Base-by-base conservation (phyloP, 2,888 invertebrate genomes). In the Ernsta delagoae region DNA sequence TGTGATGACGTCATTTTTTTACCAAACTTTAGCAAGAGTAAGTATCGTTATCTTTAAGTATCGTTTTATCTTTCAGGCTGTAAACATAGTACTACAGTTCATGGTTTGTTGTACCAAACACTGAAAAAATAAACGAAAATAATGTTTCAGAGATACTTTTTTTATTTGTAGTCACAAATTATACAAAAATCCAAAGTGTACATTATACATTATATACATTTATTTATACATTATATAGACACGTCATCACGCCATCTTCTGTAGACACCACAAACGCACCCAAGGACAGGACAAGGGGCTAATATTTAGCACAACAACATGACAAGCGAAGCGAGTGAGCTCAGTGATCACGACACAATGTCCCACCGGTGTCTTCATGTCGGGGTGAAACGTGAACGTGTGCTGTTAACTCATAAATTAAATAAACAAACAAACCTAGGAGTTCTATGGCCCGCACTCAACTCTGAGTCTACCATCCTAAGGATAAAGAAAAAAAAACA, bases 381-480 rank as follows among this genome's bases (percentile, higher is more conserved):
- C 73, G 71, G 78, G 79, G 54, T 54, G n/a, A 56, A 76, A 78
- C 77, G 77, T 77, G 79, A 75, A 75, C 72, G 78, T 84, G 92
- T 91, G 92, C 91, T 81, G 86, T 83, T 85, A 90, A 90, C 90
- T 89, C 90, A 91, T 88, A 90, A 90, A 59, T 83, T 79, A 89
- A 91, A 89, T 77, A 85, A 89, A 95, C 95, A 65, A 65, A 65
- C 65, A 95, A 95, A 95, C 95, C 95, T 95, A 95, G 95, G 95
- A 85, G 95, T 93, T 91, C 94, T 95, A 95, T 95, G 94, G 91
- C 95, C 94, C 39, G 59, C 59, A 59, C 59, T 59, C 91, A 59
- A 59, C 59, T 59, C 57, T 59, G 95, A 93, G 90, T 95, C 95
- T 94, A 94, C 94, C 92, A 94, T 94, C 95, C 95, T 95, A 93